These are phyloP conservation scores for Patella pellucida DNA, from an alignment of 2,888 invertebrate species.

Conservation along the genomic window DNA sequence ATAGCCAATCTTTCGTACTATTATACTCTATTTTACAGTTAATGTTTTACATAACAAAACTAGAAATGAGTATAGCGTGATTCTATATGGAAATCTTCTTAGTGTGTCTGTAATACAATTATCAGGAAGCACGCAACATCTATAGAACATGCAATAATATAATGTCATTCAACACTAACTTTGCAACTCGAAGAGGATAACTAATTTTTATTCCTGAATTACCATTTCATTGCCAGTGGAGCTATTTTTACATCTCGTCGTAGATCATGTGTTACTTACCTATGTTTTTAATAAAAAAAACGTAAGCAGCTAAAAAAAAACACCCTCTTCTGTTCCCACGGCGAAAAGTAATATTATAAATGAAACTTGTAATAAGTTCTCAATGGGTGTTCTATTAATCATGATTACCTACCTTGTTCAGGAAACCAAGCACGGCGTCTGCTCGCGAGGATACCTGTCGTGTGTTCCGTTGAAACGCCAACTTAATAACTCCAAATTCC, in stretches of 20 bases:
- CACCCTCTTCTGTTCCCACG: no score
- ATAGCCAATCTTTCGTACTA: no score
- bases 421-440: neutral
- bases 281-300: no score
- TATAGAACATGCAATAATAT: conserved; percentile 4
- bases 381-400: neutral
- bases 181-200: no score
- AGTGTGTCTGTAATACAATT: neutral
- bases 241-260: no score
- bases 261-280: no score
- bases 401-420: neutral
- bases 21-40: no score
- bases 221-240: no score
- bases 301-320: no score
- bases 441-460: neutral
- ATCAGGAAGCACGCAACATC: conserved; percentile 1
- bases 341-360: neutral
- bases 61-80: neutral
- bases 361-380: neutral
- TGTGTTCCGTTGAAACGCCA: neutral
- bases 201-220: no score
- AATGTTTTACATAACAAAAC: no score
- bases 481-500: conserved; percentile 5
- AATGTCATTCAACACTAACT: neutral
- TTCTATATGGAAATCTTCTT: neutral